Evolutionary conservation across 2,113 vertebrate genomes (phyloP).

Genomic region (Rhineura floridana): DNA sequence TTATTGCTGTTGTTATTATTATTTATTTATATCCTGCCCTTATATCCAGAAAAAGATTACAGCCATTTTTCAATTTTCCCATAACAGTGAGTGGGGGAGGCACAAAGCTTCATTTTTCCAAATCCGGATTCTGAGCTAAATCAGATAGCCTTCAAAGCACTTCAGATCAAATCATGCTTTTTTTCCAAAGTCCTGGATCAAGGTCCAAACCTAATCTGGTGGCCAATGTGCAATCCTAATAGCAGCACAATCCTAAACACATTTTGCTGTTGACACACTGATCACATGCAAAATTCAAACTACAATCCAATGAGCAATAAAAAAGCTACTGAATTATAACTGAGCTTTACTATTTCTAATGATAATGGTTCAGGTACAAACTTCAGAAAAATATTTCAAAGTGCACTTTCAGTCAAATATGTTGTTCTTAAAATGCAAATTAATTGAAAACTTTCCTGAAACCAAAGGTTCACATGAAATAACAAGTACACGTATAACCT

Average conservation of each 20-base stretch:
- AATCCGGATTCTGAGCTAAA: no score
- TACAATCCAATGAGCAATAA: background rate
- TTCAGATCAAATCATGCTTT: no score
- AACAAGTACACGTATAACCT: background rate
- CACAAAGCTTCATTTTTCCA: no score
- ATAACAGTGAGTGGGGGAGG: no score
- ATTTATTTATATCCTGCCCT: no score
- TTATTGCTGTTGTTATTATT: no score
- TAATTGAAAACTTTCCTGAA: background rate
- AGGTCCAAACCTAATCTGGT: no score
- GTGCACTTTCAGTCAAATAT: background rate
- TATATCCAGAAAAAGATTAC: no score
- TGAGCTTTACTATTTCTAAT: background rate
- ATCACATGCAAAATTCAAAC: background rate
- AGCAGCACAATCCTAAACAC: background rate
- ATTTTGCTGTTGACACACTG: background rate
- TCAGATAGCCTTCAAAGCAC: no score
- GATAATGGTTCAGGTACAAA: background rate
- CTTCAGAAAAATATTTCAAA: background rate
- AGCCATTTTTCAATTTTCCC: no score
- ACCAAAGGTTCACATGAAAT: background rate
- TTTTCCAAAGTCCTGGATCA: no score
- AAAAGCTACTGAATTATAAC: background rate
- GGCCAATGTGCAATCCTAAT: no score
- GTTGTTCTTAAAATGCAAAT: background rate